A percentile compares a stretch with the other conserved stretches of the same genome.
Evolutionary conservation across 2,888 invertebrate genomes (phyloP).

Genomic region (Spisula solida): DNA sequence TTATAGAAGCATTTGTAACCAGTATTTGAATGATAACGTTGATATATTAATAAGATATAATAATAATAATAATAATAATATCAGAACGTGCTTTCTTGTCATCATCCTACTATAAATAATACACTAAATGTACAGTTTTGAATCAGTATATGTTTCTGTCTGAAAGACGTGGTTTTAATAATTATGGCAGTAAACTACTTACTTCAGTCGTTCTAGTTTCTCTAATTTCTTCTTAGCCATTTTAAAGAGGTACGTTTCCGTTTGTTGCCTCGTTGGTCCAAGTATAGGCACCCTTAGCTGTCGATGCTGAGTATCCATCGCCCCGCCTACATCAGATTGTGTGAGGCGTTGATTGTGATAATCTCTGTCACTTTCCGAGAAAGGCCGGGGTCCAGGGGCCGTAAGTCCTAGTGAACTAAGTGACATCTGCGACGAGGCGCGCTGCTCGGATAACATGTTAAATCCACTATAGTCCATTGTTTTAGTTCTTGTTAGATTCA

Average conservation of each 20-base stretch:
- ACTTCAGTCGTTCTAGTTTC: conserved; percentile 36
- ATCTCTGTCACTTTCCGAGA: background rate
- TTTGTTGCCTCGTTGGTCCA: conserved; percentile 75
- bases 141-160: too few species aligned
- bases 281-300: conserved; percentile 63
- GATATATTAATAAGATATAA: too few species aligned
- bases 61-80: too few species aligned
- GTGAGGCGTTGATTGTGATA: background rate
- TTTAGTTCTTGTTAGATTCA: background rate
- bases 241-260: conserved; percentile 66
- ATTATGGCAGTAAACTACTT: background rate
- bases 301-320: background rate
- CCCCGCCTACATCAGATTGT: background rate
- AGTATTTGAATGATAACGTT: too few species aligned
- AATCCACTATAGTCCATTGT: background rate
- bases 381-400: background rate
- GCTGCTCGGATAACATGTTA: background rate
- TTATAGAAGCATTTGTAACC: too few species aligned
- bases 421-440: background rate
- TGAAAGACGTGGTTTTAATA: background rate
- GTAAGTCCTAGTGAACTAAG: background rate
- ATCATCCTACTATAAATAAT: too few species aligned
- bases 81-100: too few species aligned
- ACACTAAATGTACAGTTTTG: too few species aligned
- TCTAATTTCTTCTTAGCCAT: conserved; percentile 37